Percentiles rank a stretch among this genome's conserved stretches.
Evolutionary conservation across 1,140 invertebrate species (phyloP).

Genomic region (Lamellibrachia luymesi): DNA sequence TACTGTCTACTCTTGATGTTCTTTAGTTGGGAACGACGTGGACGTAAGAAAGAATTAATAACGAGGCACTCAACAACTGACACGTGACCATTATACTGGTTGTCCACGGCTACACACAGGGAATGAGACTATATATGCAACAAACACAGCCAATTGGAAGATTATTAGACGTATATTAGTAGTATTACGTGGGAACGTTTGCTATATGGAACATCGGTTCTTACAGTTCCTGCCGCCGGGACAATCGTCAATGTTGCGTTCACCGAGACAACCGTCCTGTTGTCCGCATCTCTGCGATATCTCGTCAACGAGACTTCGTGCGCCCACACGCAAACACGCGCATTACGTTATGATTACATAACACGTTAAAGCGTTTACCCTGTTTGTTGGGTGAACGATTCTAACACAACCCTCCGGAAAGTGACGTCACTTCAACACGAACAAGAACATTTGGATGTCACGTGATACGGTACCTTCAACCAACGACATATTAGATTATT

Average conservation of each 20-base stretch:
- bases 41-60: background rate
- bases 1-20: no score
- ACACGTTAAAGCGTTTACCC: background rate
- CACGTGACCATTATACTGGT: background rate
- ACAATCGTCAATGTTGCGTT: background rate
- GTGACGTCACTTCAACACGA: constrained; percentile 30
- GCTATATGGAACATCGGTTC: background rate
- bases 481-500: constrained; percentile 48
- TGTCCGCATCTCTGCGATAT: background rate
- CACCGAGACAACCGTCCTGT: background rate
- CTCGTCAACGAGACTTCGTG: background rate
- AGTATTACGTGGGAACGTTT: background rate
- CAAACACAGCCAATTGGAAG: no score
- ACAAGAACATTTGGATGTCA: constrained; percentile 51
- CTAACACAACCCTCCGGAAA: background rate
- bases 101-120: background rate
- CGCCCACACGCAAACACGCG: background rate
- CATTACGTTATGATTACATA: background rate
- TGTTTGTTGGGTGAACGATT: background rate
- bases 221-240: background rate
- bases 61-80: background rate
- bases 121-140: background rate
- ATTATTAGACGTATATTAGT: background rate
- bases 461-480: constrained; percentile 57
- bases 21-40: background rate